Conservation (phyloP, 2,797 vertebrate genomes). For the Rhinella marina region DNA sequence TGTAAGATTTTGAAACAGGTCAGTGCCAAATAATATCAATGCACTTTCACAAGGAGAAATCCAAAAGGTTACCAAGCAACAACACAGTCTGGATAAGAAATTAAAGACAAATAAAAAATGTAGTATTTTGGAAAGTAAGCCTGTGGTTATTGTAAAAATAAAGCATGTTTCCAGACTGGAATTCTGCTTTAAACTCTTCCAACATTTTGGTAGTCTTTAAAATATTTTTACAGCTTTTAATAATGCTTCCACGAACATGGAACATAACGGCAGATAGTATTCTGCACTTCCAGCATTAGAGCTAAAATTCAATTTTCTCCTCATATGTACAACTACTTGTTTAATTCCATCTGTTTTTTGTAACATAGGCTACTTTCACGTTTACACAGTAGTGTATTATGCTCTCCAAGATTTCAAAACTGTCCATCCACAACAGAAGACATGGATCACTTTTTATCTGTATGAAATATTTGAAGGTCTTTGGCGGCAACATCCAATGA, state of each 20-base stretch:
- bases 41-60: slow-evolving; percentile 32
- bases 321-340: slow-evolving; percentile 17
- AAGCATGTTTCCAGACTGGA: slow-evolving; percentile 50
- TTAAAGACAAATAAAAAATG: slow-evolving; percentile 46
- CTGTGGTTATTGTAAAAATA: slow-evolving; percentile 53
- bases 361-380: not conserved
- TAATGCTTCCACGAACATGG: slow-evolving; percentile 49
- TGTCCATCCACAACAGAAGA: not conserved
- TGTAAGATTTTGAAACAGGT: slow-evolving; percentile 41
- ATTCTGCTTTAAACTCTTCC: slow-evolving; percentile 60
- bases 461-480: no score
- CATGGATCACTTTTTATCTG: not conserved
- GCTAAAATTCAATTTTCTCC: not conserved
- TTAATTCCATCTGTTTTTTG: slow-evolving; percentile 3
- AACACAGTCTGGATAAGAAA: slow-evolving; percentile 53
- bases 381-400: not conserved
- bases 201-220: slow-evolving; percentile 53
- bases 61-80: slow-evolving; percentile 51
- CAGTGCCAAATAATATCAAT: slow-evolving; percentile 40
- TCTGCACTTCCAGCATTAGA: slow-evolving; percentile 18
- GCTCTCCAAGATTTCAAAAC: not conserved
- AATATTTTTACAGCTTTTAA: slow-evolving; percentile 54
- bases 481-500: no score
- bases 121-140: slow-evolving; percentile 49
- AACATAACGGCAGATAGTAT: slow-evolving; percentile 20